Evolutionary conservation across 2,888 invertebrate genomes (phyloP), one percentile per base, ranked within the genome.

Genomic region (Brassicogethes aeneus): DNA sequence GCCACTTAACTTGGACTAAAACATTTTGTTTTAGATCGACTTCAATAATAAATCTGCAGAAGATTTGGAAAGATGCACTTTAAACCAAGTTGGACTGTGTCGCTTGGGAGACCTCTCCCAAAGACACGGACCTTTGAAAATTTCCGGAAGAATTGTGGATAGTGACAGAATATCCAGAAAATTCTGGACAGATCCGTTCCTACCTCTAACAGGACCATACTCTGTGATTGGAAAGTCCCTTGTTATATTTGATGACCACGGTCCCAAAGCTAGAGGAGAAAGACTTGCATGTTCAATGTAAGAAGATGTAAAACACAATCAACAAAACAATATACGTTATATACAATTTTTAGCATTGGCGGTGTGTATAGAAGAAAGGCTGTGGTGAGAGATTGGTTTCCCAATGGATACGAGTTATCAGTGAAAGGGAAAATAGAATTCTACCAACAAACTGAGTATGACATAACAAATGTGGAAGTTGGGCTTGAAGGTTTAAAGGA

Each of bases 351-450:
- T 59, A 90, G 90, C 41, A 79, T 91, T 47, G 75, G 74, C 39
- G 81, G 84, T 0, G 73, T 85, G 3, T 82, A 82, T 56, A 76
- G 85, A 3, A 77, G 87, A 42, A 91, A 91, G 67, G 89, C 85
- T 0, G 89, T 92, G 1, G 85, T 81, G 0, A 82, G 80, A 54
- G 86, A 90, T 57, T 92, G 92, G 92, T 88, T 87, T 65, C 83
- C 86, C 3, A 90, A 90, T 65, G 87, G 85, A 0, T 75, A 77
- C 43, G 66, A 70, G 0, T 65, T 80, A 29, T 65, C 74, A 0
- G 71, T 87, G 14, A 76, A 73, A 56, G 91, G 91, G 7, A 81
- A 81, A 64, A 65, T 91, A 15, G 90, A 91, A 69, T 77, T 92
- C 52, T 73, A 81, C 31, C 92, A 93, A 67, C 87, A 90, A 67